Conservation (phyloP, 2,113 vertebrate species). For the Rhea pennata region DNA sequence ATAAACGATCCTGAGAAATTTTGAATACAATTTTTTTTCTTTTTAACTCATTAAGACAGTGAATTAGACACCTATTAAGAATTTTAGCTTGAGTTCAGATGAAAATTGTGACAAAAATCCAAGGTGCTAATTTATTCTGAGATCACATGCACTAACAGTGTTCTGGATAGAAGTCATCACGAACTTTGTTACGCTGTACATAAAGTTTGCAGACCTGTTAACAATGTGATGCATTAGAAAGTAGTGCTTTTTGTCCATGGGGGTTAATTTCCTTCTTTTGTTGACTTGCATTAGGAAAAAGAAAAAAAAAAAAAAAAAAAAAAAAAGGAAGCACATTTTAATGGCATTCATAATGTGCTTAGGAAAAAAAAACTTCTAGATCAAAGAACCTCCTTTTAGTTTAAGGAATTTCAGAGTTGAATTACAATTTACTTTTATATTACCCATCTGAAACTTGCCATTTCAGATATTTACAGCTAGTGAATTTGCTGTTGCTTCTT, state of each 20-base stretch:
- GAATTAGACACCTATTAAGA: background rate
- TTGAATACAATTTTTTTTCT: background rate
- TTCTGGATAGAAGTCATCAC: background rate
- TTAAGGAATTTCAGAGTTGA: background rate
- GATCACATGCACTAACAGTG: background rate
- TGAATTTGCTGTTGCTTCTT: background rate
- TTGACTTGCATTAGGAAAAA: background rate
- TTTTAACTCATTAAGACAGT: background rate
- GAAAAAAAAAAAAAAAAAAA: too few relatives aligned
- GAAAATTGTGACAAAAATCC: background rate
- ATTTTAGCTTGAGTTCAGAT: background rate
- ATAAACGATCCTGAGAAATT: background rate
- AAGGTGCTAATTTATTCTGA: background rate
- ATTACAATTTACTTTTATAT: background rate
- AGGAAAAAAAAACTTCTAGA: background rate
- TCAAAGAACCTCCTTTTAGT: background rate
- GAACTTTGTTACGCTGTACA: background rate
- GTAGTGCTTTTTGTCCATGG: background rate
- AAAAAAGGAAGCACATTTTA: background rate
- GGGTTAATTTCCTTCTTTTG: background rate
- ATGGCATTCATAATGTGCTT: background rate
- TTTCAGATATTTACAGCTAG: background rate
- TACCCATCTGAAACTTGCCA: rapidly evolving
- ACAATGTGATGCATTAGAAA: background rate
- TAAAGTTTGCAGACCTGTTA: background rate